These are phyloP conservation scores for Donacobius atricapilla DNA, from an alignment of 2,113 vertebrate species.

Conservation along the genomic window DNA sequence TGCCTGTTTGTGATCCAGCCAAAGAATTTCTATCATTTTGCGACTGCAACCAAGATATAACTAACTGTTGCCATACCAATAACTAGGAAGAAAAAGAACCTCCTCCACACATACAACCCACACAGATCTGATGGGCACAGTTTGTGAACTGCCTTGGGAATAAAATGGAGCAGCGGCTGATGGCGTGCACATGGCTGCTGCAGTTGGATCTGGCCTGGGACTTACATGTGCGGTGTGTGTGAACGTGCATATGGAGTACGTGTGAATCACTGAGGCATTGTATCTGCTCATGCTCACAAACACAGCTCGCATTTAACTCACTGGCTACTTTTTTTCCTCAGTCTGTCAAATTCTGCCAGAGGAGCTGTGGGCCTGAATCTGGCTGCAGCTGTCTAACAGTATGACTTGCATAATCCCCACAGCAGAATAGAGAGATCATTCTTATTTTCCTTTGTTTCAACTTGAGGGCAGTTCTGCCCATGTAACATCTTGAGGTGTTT, in stretches of 20 bases:
- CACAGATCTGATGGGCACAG: conserved; percentile 35
- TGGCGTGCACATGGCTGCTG: background rate
- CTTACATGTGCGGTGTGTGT: rapidly evolving
- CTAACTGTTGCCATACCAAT: conserved; percentile 56
- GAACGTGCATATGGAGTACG: background rate
- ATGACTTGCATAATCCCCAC: background rate
- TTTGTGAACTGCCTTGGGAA: conserved; percentile 31
- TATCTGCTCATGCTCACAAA: background rate
- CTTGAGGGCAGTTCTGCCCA: background rate
- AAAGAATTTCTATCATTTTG: conserved; percentile 46
- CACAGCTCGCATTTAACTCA: background rate
- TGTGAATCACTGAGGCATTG: background rate
- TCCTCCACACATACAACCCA: conserved; percentile 54
- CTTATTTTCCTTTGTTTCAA: background rate
- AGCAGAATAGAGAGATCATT: background rate
- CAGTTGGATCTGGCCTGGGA: background rate
- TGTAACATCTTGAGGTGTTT: background rate
- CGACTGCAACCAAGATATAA: conserved; percentile 38
- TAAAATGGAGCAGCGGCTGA: background rate
- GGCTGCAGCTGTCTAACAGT: background rate
- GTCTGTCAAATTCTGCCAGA: background rate
- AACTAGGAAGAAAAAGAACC: conserved; percentile 51
- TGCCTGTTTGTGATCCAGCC: conserved; percentile 45
- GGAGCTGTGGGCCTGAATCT: background rate
- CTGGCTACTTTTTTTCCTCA: background rate